Evolutionary conservation across 2,888 invertebrate species (phyloP).

Genomic region (Tenodera sinensis): DNA sequence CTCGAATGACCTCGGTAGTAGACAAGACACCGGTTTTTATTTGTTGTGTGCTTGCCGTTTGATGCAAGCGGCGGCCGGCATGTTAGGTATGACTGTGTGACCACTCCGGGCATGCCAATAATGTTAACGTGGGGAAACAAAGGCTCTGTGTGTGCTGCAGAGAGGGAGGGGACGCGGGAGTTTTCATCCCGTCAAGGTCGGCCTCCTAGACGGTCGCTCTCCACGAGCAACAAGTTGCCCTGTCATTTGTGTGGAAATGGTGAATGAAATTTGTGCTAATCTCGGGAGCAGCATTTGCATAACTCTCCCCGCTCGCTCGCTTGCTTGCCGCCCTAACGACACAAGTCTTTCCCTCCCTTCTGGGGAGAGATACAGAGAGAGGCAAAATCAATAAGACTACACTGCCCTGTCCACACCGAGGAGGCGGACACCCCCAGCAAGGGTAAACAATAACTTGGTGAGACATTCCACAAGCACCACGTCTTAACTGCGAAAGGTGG

Average conservation of each 20-base stretch:
- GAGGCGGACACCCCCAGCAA: not conserved
- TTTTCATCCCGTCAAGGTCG: constrained; percentile 22
- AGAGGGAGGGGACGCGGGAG: not conserved
- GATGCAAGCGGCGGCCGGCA: constrained; percentile 9
- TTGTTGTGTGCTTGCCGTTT: not conserved
- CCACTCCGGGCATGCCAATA: constrained; percentile 27
- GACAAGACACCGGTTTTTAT: not conserved
- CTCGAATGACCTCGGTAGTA: not conserved
- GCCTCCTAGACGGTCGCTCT: not conserved
- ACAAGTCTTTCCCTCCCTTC: not conserved
- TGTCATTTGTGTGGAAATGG: constrained; percentile 36
- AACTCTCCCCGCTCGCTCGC: constrained; percentile 24
- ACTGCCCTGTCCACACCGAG: not conserved
- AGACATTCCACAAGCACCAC: not conserved
- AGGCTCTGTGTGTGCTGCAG: not conserved
- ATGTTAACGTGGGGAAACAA: constrained; percentile 20
- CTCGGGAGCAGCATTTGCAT: constrained; percentile 16
- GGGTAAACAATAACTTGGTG: not conserved
- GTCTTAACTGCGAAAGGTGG: too few species aligned
- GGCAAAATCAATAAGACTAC: constrained; percentile 18
- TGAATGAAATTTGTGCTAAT: constrained; percentile 36
- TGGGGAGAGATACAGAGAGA: not conserved
- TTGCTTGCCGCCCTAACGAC: constrained; percentile 1
- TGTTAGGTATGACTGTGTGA: constrained; percentile 27
- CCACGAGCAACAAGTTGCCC: not conserved